These are phyloP conservation scores for Mechanitis messenoides DNA, from an alignment of 2,888 invertebrate genomes.

Conservation along the genomic window DNA sequence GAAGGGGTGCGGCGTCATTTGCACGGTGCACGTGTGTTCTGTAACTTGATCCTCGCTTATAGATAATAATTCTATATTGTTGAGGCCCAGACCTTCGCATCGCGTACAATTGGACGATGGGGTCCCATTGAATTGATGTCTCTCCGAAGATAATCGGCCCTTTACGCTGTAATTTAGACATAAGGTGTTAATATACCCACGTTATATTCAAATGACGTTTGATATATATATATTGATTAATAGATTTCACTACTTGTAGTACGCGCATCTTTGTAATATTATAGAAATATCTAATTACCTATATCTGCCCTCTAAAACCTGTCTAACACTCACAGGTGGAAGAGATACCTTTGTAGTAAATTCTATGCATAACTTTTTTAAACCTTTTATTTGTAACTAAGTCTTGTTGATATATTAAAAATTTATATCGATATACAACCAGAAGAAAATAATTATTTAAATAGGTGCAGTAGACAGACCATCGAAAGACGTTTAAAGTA, in stretches of 20 bases:
- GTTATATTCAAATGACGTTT: slow-evolving; percentile 12
- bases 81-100: slow-evolving; percentile 30
- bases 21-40: slow-evolving; percentile 49
- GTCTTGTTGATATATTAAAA: not conserved
- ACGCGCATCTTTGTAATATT: not conserved
- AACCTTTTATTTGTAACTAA: too few relatives aligned
- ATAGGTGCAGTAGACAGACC: too few relatives aligned
- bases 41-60: slow-evolving; percentile 50
- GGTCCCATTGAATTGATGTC: slow-evolving; percentile 39
- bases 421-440: not conserved
- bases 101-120: slow-evolving; percentile 32
- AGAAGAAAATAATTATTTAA: too few relatives aligned
- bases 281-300: too few relatives aligned
- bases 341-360: too few relatives aligned
- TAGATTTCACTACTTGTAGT: not conserved
- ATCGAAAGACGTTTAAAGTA: not conserved
- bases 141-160: slow-evolving; percentile 23
- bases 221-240: not conserved
- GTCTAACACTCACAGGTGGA: too few relatives aligned
- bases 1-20: slow-evolving; percentile 32
- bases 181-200: slow-evolving; percentile 25
- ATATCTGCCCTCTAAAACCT: too few relatives aligned
- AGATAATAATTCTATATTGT: slow-evolving; percentile 55
- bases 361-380: too few relatives aligned
- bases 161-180: slow-evolving; percentile 24